Evolutionary conservation across 2,113 vertebrate genomes (phyloP), one percentile per base, ranked within the genome.

Genomic region (Sus scrofa): DNA sequence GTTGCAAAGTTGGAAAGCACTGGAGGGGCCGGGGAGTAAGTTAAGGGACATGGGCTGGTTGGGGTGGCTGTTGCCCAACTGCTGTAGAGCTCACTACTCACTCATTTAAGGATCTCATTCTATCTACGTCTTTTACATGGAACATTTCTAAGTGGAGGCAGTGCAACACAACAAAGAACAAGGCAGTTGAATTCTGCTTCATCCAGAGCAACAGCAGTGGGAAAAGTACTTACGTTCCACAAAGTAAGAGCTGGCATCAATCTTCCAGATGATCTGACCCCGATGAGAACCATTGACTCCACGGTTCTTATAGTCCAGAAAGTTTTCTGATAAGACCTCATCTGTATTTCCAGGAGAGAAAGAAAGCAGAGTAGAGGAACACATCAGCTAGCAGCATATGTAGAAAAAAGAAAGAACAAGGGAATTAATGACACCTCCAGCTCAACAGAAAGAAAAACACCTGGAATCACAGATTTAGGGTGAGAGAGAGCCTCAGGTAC

Each of bases 251-350:
- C 98, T 99, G 90, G 99, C 99, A 93, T 99, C 99, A 58, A 99
- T 99, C 98, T 99, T 99, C 99, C 99, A 99, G 85, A 99, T 98
- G 84, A 99, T 99, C 98, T 99, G 99, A 70, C 99, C 99, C 96
- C 98, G 99, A 89, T 99, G 99, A 96, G 99, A 99, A 58, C 99
- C 99, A 87, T 99, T 99, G 96, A 99, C 99, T 0, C 99, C 99
- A 93, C 99, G 99, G 96, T 99, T 99, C 97, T 99, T 99, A 97
- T 99, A 99, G 98, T 99, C 99, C 98, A 99, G 94, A 96, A 99
- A 99, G 97, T 99, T 99, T 98, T 99, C 99, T 0, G 99, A 99
- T 87, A 99, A 98, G 65, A 99, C 98, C 97, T 99, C 99, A 98
- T 99, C 99, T 99, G 91, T 8, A 93, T 18, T 58, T 26, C 50